Conservation (phyloP, 2,888 invertebrate species). For the Schrankia costaestrigalis region DNA sequence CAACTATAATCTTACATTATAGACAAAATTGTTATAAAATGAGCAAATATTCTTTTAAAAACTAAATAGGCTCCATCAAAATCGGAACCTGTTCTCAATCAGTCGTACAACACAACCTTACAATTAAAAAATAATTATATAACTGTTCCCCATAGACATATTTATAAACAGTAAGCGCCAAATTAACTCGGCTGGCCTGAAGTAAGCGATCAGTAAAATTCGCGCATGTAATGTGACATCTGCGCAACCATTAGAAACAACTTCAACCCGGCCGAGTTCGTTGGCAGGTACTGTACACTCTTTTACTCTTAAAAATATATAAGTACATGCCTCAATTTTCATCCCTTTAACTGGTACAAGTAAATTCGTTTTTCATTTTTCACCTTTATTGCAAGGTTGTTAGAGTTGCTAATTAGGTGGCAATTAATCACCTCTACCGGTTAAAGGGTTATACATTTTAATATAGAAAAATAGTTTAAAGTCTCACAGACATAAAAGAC, state of each 20-base stretch:
- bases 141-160: slow-evolving; percentile 5
- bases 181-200: too few species aligned
- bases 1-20: slow-evolving; percentile 6
- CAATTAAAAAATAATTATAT: slow-evolving; percentile 17
- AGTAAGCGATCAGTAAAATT: not conserved
- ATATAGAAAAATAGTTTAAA: too few species aligned
- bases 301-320: not conserved
- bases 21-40: slow-evolving; percentile 19
- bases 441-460: too few species aligned
- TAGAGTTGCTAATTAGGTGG: too few species aligned
- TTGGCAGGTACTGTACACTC: not conserved
- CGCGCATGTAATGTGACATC: not conserved
- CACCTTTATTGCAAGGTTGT: too few species aligned
- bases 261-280: too few species aligned
- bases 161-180: not conserved
- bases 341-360: too few species aligned
- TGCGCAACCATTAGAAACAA: not conserved
- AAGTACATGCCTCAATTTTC: not conserved
- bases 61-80: slow-evolving; percentile 32
- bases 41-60: slow-evolving; percentile 43
- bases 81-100: slow-evolving; percentile 32
- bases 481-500: too few species aligned
- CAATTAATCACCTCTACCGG: too few species aligned
- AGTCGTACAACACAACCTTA: slow-evolving; percentile 39
- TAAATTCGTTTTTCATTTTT: too few species aligned